Percentiles rank a stretch among this genome's conserved stretches.
phyloP scores from a whole-genome alignment of 2,797 vertebrate species.

The Danio jaintianensis region DNA sequence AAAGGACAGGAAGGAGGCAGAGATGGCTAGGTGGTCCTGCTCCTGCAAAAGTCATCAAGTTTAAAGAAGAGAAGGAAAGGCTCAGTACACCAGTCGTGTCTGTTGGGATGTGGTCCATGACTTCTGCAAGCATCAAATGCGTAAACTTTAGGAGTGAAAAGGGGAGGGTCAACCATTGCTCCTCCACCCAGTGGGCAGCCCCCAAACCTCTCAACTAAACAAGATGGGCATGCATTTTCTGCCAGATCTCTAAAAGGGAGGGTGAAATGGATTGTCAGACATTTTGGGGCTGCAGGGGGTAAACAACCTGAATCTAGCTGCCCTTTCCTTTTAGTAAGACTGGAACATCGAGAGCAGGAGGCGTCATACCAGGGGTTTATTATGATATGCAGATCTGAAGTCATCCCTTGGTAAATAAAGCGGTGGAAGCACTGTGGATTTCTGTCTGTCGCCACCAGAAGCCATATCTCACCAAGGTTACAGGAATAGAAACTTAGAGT shows the following conservation, averaged over 20 bases:
- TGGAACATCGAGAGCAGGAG: constrained; percentile 51
- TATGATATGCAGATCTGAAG: constrained; percentile 56
- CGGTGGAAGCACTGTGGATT: constrained; percentile 74
- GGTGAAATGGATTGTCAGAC: constrained; percentile 11
- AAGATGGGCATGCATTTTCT: constrained; percentile 43
- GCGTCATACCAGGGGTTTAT: constrained; percentile 71
- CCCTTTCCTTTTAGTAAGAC: constrained; percentile 43
- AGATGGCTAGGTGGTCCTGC: constrained; percentile 3
- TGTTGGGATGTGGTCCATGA: constrained; percentile 44
- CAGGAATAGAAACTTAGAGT: constrained; percentile 81
- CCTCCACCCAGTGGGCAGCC: constrained; percentile 51
- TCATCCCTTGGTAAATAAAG: constrained; percentile 69
- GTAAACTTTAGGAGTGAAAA: constrained; percentile 26
- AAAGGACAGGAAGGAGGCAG: constrained; percentile 14
- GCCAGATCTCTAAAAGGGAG: constrained; percentile 37
- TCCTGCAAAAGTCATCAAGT: constrained; percentile 10
- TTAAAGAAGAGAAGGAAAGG: constrained; percentile 17
- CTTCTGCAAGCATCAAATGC: constrained; percentile 37
- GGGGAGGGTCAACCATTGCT: constrained; percentile 48
- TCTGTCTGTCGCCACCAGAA: constrained; percentile 47
- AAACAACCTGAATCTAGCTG: constrained; percentile 8
- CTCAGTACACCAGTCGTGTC: constrained; percentile 30
- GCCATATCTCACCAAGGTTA: constrained; percentile 69
- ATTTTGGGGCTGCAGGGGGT: constrained; percentile 29
- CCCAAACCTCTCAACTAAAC: constrained; percentile 50